phyloP scores from a whole-genome alignment of 2,797 vertebrate genomes.

The Moxostoma hubbsi region DNA sequence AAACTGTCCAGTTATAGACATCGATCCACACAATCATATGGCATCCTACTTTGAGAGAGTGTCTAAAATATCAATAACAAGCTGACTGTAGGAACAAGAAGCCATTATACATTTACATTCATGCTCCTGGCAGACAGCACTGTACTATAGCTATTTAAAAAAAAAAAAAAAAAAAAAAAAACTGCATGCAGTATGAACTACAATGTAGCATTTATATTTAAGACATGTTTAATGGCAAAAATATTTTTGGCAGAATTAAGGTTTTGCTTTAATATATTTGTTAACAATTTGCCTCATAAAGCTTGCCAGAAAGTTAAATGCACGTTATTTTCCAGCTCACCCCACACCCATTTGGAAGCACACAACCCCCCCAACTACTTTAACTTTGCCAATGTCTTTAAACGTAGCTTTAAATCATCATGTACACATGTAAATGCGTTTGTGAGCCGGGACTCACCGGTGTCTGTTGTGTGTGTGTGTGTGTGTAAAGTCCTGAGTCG shows the following conservation, averaged over 20 bases:
- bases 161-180: too few species aligned
- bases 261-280: neutral
- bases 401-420: neutral
- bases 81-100: too few species aligned
- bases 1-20: too few species aligned
- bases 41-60: too few species aligned
- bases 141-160: too few species aligned
- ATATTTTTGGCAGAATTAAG: neutral
- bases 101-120: too few species aligned
- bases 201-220: neutral
- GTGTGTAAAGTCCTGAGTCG: conserved; percentile 7
- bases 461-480: neutral
- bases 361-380: neutral
- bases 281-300: conserved; percentile 10
- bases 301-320: conserved; percentile 11
- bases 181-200: too few species aligned
- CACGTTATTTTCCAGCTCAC: neutral
- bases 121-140: too few species aligned
- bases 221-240: neutral
- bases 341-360: neutral
- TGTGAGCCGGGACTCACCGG: conserved; percentile 12
- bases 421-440: neutral
- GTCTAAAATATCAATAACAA: too few species aligned
- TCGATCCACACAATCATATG: too few species aligned
- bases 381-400: conserved; percentile 9